Conservation (phyloP, 1,140 invertebrate genomes). For the Batillaria attramentaria region DNA sequence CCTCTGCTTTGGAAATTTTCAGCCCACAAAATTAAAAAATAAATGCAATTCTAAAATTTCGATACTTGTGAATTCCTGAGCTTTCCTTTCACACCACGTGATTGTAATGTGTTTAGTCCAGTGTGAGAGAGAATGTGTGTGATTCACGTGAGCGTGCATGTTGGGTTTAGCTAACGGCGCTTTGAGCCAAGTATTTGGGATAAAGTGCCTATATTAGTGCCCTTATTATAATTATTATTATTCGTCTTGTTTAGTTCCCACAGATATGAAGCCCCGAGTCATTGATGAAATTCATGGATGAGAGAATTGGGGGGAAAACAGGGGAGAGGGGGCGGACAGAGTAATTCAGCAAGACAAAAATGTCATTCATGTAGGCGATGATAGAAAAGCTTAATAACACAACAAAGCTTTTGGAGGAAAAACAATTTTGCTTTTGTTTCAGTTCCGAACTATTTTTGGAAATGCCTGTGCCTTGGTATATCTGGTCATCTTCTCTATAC, state of each 20-base stretch:
- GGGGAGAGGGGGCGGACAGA: too few species aligned
- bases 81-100: too few species aligned
- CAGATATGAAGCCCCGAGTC: too few species aligned
- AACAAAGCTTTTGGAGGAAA: neutral
- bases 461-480: slow-evolving; percentile 58
- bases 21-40: too few species aligned
- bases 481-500: slow-evolving; percentile 58
- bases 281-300: too few species aligned
- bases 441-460: slow-evolving; percentile 65
- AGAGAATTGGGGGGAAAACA: too few species aligned
- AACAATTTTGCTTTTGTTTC: slow-evolving; percentile 45
- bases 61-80: neutral
- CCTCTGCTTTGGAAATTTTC: too few species aligned
- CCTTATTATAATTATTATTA: neutral
- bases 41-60: too few species aligned
- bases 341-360: too few species aligned
- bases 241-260: too few species aligned
- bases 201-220: neutral
- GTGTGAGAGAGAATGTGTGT: neutral
- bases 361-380: too few species aligned
- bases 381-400: neutral
- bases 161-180: neutral
- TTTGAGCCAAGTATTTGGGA: neutral
- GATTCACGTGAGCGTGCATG: neutral
- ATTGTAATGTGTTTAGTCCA: too few species aligned